phyloP scores from a whole-genome alignment of 2,797 vertebrate genomes.

The Acomys russatus region DNA sequence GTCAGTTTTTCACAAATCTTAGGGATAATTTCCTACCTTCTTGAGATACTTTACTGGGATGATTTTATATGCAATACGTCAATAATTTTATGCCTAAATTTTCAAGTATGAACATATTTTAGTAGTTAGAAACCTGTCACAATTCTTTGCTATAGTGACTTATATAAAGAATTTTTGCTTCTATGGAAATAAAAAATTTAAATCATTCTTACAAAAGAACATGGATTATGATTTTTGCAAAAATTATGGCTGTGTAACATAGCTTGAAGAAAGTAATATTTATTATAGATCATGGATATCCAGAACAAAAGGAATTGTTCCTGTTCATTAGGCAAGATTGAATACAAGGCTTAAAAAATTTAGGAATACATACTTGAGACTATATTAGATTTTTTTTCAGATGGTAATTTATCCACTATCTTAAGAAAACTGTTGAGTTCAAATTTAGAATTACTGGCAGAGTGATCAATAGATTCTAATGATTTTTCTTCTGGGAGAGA shows the following conservation, averaged over 20 bases:
- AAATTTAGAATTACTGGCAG: conserved; percentile 14
- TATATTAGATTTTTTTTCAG: background rate
- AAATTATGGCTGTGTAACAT: background rate
- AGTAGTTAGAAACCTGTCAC: background rate
- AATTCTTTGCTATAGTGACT: background rate
- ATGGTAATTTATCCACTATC: background rate
- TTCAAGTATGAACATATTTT: background rate
- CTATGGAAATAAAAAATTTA: background rate
- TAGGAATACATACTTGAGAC: background rate
- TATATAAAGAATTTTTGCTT: background rate
- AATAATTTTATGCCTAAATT: background rate
- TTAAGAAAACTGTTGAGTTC: background rate
- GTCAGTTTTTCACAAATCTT: background rate
- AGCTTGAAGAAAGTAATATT: background rate
- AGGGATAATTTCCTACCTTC: background rate
- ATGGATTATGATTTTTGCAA: background rate
- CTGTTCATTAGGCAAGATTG: background rate
- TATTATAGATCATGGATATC: background rate
- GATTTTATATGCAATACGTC: background rate
- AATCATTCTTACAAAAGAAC: background rate
- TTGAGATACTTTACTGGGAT: background rate
- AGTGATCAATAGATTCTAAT: conserved; percentile 46
- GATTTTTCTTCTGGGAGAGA: conserved; percentile 1
- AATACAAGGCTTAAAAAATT: background rate
- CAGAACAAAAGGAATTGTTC: background rate